Conservation (phyloP, 2,888 invertebrate genomes). For the Neoitamus cyanurus region DNA sequence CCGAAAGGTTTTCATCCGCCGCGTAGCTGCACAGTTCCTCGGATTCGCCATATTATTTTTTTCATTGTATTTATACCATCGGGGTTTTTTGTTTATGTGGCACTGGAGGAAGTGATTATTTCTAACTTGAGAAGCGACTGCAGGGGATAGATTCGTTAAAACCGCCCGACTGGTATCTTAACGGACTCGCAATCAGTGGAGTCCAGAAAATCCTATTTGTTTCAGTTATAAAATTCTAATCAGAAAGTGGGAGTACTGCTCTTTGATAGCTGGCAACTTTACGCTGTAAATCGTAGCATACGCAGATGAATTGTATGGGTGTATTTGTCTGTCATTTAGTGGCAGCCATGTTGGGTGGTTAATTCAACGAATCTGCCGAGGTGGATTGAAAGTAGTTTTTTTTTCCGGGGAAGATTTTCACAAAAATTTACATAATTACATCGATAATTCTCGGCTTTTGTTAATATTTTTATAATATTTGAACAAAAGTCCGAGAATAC, state of each 20-base stretch:
- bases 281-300: neutral
- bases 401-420: slow-evolving; percentile 7
- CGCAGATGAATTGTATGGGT: neutral
- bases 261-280: slow-evolving; percentile 31
- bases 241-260: slow-evolving; percentile 34
- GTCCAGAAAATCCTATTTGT: neutral
- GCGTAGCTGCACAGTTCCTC: neutral
- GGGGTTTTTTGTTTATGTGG: slow-evolving; percentile 33
- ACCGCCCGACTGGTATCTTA: neutral
- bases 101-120: neutral
- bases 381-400: neutral
- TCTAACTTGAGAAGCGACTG: neutral
- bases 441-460: neutral
- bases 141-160: neutral
- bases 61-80: neutral
- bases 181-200: neutral
- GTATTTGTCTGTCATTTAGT: slow-evolving; percentile 29
- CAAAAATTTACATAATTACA: slow-evolving; percentile 24
- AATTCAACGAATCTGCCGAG: slow-evolving; percentile 18
- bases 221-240: slow-evolving; percentile 13
- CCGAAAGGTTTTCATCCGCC: neutral
- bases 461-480: slow-evolving; percentile 1
- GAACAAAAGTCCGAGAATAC: slow-evolving; percentile 1
- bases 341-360: slow-evolving; percentile 55
- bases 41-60: slow-evolving; percentile 21